Percentiles rank a stretch among this genome's conserved stretches.
These are phyloP conservation scores for Diorhabda elongata DNA, from an alignment of 1,140 invertebrate genomes.

Conservation along the genomic window DNA sequence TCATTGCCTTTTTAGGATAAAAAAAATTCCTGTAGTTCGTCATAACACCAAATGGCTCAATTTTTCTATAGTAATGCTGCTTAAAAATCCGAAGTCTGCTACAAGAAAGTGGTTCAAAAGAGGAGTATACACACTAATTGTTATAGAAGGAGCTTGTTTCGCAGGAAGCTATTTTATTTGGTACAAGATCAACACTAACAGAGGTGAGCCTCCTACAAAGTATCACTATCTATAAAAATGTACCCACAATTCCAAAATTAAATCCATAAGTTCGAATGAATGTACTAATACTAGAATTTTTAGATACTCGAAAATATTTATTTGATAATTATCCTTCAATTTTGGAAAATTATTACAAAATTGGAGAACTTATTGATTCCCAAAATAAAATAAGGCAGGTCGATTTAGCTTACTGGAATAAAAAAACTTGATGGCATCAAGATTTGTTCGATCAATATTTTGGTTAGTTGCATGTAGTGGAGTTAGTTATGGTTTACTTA, in stretches of 20 bases:
- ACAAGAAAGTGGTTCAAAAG: constrained; percentile 51
- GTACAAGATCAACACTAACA: constrained; percentile 58
- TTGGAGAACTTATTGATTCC: constrained; percentile 52
- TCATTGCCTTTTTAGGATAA: no score
- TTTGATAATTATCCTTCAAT: constrained; percentile 56
- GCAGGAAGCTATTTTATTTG: constrained; percentile 55
- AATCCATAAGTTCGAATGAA: no score
- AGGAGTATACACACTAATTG: constrained; percentile 51
- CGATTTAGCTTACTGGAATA: constrained; percentile 52
- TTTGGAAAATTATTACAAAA: constrained; percentile 57
- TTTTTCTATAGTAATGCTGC: constrained; percentile 50
- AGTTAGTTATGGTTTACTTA: constrained; percentile 54
- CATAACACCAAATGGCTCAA: constrained; percentile 6
- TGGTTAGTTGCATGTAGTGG: constrained; percentile 54
- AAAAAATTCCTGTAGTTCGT: not conserved
- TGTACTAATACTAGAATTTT: constrained; percentile 17
- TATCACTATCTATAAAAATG: constrained; percentile 12
- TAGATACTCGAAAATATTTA: constrained; percentile 59
- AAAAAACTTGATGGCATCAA: constrained; percentile 48
- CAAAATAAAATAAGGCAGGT: constrained; percentile 51
- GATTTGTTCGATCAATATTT: constrained; percentile 52
- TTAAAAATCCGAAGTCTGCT: constrained; percentile 54
- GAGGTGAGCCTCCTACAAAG: constrained; percentile 46
- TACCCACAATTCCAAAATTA: not conserved
- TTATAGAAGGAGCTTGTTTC: constrained; percentile 53